These are phyloP conservation scores for Neocrepidodera transversa DNA, from an alignment of 2,888 invertebrate species.

Conservation along the genomic window DNA sequence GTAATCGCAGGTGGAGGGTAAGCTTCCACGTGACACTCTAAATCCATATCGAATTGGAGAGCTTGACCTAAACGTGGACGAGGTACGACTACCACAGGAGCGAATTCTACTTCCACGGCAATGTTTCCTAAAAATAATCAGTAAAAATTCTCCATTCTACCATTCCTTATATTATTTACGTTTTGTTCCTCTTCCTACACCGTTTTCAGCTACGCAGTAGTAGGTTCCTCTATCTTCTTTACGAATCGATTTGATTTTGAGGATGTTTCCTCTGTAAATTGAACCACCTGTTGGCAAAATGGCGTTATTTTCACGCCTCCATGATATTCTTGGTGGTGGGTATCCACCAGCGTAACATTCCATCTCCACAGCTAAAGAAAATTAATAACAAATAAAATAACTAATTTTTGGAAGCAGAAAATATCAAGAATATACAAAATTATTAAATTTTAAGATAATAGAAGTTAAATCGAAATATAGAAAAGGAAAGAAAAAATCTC, in stretches of 20 bases:
- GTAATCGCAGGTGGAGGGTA: slow-evolving; percentile 92
- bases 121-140: slow-evolving; percentile 68
- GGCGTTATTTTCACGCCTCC: slow-evolving; percentile 93
- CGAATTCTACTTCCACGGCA: slow-evolving; percentile 88
- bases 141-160: not conserved
- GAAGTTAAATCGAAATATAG: too few species aligned
- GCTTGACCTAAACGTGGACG: slow-evolving; percentile 86
- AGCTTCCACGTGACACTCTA: slow-evolving; percentile 94
- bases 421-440: too few species aligned
- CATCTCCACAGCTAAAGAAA: slow-evolving; percentile 69
- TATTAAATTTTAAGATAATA: too few species aligned
- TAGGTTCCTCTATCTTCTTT: slow-evolving; percentile 93
- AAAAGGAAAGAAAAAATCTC: too few species aligned
- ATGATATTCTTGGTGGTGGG: slow-evolving; percentile 84
- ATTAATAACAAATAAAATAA: too few species aligned
- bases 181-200: slow-evolving; percentile 83
- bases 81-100: slow-evolving; percentile 86
- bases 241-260: slow-evolving; percentile 78
- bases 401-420: too few species aligned
- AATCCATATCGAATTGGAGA: slow-evolving; percentile 90
- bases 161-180: slow-evolving; percentile 57
- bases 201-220: slow-evolving; percentile 91
- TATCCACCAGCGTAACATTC: slow-evolving; percentile 90
- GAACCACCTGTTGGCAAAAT: slow-evolving; percentile 90
- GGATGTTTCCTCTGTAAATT: slow-evolving; percentile 80